phyloP scores from a whole-genome alignment of 2,888 invertebrate species.

The Diabrotica balteata region DNA sequence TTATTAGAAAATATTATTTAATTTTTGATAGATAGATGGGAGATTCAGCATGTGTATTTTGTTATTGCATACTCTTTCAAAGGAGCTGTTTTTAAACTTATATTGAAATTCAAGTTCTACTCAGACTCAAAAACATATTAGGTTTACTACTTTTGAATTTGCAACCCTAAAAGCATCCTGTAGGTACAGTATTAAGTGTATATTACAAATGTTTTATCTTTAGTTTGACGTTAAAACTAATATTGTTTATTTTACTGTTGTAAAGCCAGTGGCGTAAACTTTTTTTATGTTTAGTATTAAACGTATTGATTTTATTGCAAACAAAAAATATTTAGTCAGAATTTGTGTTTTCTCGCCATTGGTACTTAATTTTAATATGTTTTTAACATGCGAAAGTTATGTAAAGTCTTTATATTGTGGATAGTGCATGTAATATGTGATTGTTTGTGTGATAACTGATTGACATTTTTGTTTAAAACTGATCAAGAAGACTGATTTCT shows the following conservation, averaged over 20 bases:
- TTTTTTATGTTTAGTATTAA: slow-evolving; percentile 2
- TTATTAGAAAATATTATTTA: no score
- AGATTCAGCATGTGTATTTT: no score
- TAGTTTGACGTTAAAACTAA: no score
- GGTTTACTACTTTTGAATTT: no score
- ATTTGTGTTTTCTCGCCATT: slow-evolving; percentile 8
- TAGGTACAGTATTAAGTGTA: no score
- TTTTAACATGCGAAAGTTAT: slow-evolving; percentile 17
- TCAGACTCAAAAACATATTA: no score
- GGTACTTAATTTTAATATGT: slow-evolving; percentile 17
- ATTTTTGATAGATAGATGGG: no score
- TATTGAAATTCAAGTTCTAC: no score
- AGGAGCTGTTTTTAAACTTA: no score
- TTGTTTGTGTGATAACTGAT: slow-evolving; percentile 57
- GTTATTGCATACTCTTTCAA: no score
- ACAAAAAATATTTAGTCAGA: not conserved
- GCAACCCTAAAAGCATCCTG: no score
- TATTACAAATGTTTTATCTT: no score
- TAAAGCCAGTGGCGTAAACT: slow-evolving; percentile 7
- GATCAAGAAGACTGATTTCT: slow-evolving; percentile 60
- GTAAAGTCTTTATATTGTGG: slow-evolving; percentile 41
- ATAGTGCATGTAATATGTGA: slow-evolving; percentile 55
- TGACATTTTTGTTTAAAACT: slow-evolving; percentile 52
- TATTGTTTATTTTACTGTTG: slow-evolving; percentile 7
- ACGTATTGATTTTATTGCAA: slow-evolving; percentile 1